Base-by-base conservation (phyloP, 2,888 invertebrate genomes). In the Drosophila subquinaria region DNA sequence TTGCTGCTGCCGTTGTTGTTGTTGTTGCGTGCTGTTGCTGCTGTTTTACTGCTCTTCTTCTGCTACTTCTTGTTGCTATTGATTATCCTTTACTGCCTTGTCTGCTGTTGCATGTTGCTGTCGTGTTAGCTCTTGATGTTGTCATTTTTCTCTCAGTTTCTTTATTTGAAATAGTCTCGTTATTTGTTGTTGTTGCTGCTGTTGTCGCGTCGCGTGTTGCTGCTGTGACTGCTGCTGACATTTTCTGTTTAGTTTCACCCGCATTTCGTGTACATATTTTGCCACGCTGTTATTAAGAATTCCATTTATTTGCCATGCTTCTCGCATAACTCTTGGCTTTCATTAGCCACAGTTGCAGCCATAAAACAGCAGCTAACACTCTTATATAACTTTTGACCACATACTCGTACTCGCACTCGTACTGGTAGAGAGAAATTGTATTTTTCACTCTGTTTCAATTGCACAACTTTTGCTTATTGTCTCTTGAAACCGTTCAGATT, bases 221-320 rank as follows among this genome's bases (percentile, higher is more conserved):
- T 60, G 53, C 43, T 64, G 63, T 40, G 79, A 69, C 43, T 64
- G 81, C 68, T 88, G 81, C 69, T 88, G 88, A 86, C 75, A 86
- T 50, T 71, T 60, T 57, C 53, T 69, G 70, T 55, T 73, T 70
- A 80, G 73, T 74, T 70, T 67, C 73, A 69, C 73, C 72, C 75
- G 64, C 81, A 82, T 75, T 71, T 74, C 61, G 40, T 65, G 30
- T 33, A 65, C 43, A 43, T 52, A 52, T 8, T 63, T 69, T 73
- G 47, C 20, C 38, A 20, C 51, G 67, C 63, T 56, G 47, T 45
- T 76, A 79, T 85, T 85, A 69, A 69, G 59, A 69, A 76, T 73
- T 66, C 68, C 65, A 60, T 75, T 73, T 59, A 59, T 75, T 71
- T 79, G 42, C 38, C 9, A 43, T 57, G 69, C 67, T 73, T 56